phyloP scores from a whole-genome alignment of 1,140 invertebrate species.

The Bradysia coprophila region DNA sequence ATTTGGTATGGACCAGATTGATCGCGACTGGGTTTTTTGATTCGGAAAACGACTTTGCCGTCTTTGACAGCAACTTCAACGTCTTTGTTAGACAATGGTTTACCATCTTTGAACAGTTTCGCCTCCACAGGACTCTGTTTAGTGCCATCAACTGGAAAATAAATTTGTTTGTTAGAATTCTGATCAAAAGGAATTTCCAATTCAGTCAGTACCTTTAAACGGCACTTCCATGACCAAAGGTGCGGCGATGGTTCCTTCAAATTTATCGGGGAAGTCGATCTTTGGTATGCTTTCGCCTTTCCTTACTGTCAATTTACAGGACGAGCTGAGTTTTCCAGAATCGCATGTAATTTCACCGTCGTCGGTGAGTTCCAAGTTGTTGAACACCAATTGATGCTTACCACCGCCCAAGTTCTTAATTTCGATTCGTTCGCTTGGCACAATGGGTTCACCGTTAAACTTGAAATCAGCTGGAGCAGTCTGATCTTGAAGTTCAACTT shows the following conservation, averaged over 20 bases:
- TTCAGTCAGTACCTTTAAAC: slow-evolving; percentile 52
- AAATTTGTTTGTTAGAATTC: neutral
- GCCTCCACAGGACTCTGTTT: slow-evolving; percentile 70
- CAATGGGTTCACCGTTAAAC: slow-evolving; percentile 77
- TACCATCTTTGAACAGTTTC: slow-evolving; percentile 76
- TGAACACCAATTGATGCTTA: slow-evolving; percentile 79
- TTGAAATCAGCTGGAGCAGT: slow-evolving; percentile 86
- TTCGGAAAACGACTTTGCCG: slow-evolving; percentile 74
- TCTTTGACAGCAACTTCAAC: slow-evolving; percentile 76
- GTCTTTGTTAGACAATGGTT: slow-evolving; percentile 67
- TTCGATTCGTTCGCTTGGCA: slow-evolving; percentile 58
- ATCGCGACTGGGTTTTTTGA: slow-evolving; percentile 72
- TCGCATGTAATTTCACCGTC: slow-evolving; percentile 72
- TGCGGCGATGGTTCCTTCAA: slow-evolving; percentile 60
- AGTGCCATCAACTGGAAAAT: slow-evolving; percentile 55
- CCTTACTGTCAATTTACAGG: slow-evolving; percentile 64
- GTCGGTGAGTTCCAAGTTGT: slow-evolving; percentile 59
- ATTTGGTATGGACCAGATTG: slow-evolving; percentile 70
- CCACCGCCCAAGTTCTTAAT: slow-evolving; percentile 82
- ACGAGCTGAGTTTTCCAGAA: slow-evolving; percentile 58
- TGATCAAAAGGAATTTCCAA: neutral
- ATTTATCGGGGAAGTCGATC: slow-evolving; percentile 60
- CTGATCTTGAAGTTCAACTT: slow-evolving; percentile 86
- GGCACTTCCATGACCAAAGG: slow-evolving; percentile 76
- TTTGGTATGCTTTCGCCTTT: slow-evolving; percentile 68